Conservation (phyloP, 2,113 vertebrate species). For the Clarias magur region DNA sequence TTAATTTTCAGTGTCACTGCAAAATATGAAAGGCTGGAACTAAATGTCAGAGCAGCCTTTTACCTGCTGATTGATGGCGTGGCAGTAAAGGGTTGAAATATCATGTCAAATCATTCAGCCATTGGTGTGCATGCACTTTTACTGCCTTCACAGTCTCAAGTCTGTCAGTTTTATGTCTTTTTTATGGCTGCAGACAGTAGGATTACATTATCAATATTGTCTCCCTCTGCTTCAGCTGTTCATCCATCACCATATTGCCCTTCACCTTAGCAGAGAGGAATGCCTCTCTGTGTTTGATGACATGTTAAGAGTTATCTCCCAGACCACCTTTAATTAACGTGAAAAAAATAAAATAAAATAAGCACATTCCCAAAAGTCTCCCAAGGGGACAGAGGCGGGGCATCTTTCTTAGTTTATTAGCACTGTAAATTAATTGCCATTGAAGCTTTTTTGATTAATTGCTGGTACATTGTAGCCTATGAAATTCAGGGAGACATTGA, state of each 20-base stretch:
- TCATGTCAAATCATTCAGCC: slow-evolving; percentile 59
- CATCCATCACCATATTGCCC: slow-evolving; percentile 62
- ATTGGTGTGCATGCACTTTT: slow-evolving; percentile 41
- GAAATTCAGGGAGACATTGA: slow-evolving; percentile 66
- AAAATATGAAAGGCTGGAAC: slow-evolving; percentile 57
- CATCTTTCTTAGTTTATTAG: slow-evolving; percentile 68
- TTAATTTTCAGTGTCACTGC: slow-evolving; percentile 57
- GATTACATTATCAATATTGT: slow-evolving; percentile 53
- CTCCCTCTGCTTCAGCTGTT: slow-evolving; percentile 57
- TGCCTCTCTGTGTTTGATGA: slow-evolving; percentile 56
- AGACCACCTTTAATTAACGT: slow-evolving; percentile 69
- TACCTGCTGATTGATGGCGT: slow-evolving; percentile 61
- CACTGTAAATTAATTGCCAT: slow-evolving; percentile 69
- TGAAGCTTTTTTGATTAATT: slow-evolving; percentile 70
- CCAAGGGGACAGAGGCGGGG: slow-evolving; percentile 26
- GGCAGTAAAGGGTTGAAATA: slow-evolving; percentile 57
- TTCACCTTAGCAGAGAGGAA: slow-evolving; percentile 51
- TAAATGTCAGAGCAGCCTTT: slow-evolving; percentile 63
- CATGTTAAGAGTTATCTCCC: slow-evolving; percentile 51
- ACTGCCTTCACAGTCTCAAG: slow-evolving; percentile 11
- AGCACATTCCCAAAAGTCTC: slow-evolving; percentile 63
- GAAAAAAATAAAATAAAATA: slow-evolving; percentile 54
- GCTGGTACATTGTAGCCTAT: slow-evolving; percentile 61
- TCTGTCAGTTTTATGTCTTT: slow-evolving; percentile 41
- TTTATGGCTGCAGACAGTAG: slow-evolving; percentile 48